Evolutionary conservation across 2,888 invertebrate species (phyloP).

Genomic region (Euzophera pinguis): DNA sequence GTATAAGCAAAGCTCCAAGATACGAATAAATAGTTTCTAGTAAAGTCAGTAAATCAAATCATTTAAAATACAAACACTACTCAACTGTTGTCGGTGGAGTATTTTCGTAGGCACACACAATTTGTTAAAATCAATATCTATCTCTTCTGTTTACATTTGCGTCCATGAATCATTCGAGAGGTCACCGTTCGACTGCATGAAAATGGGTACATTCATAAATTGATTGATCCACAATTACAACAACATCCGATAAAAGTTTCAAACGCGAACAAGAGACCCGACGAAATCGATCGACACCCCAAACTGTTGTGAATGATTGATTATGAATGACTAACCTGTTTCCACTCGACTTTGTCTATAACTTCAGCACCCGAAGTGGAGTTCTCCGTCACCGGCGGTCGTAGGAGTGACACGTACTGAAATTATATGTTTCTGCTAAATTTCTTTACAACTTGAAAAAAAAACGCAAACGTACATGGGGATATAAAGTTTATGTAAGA

Average conservation of each 20-base stretch:
- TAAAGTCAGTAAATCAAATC: too few species aligned
- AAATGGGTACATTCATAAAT: slow-evolving; percentile 4
- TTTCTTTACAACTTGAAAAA: background rate
- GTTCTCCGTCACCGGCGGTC: slow-evolving; percentile 88
- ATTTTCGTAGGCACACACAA: too few species aligned
- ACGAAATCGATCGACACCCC: slow-evolving; percentile 35
- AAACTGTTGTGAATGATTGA: slow-evolving; percentile 40
- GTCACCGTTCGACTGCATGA: background rate
- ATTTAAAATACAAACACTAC: too few species aligned
- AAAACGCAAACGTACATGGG: too few species aligned
- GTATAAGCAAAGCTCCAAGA: too few species aligned
- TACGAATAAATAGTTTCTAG: too few species aligned
- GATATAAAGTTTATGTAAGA: too few species aligned
- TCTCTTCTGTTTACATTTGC: background rate
- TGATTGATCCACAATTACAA: slow-evolving; percentile 15
- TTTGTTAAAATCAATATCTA: background rate
- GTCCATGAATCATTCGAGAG: background rate
- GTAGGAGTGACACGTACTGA: slow-evolving; percentile 91
- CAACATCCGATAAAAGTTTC: slow-evolving; percentile 19
- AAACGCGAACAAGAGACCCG: slow-evolving; percentile 32
- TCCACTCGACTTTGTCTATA: slow-evolving; percentile 93
- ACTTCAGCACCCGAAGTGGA: slow-evolving; percentile 82
- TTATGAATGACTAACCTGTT: slow-evolving; percentile 83
- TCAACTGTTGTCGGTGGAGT: too few species aligned
- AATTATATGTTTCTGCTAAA: slow-evolving; percentile 39